These are phyloP conservation scores for Polydrusus pterygomalis DNA, from an alignment of 2,888 invertebrate species.

Conservation along the genomic window DNA sequence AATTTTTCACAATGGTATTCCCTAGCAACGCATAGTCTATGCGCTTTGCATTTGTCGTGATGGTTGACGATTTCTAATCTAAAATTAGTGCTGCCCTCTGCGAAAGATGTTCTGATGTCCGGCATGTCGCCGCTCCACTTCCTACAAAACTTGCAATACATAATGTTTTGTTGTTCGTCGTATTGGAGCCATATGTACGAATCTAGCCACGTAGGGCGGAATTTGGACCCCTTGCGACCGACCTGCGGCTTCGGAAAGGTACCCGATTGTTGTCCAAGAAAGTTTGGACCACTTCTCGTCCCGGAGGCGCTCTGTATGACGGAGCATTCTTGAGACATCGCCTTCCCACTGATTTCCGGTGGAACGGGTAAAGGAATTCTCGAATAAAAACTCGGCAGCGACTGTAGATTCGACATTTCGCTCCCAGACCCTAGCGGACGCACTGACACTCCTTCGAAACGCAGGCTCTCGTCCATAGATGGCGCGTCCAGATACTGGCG, in stretches of 20 bases:
- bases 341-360: slow-evolving; percentile 54
- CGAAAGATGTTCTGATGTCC: slow-evolving; percentile 85
- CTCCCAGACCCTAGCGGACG: slow-evolving; percentile 5
- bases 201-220: slow-evolving; percentile 80
- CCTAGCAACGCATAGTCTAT: slow-evolving; percentile 78
- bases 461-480: slow-evolving; percentile 48
- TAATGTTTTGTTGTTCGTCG: slow-evolving; percentile 79
- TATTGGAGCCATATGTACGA: slow-evolving; percentile 84
- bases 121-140: slow-evolving; percentile 83
- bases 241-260: slow-evolving; percentile 50
- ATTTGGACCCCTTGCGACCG: slow-evolving; percentile 77
- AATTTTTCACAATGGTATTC: slow-evolving; percentile 68
- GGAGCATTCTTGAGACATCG: slow-evolving; percentile 68
- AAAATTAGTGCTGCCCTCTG: slow-evolving; percentile 86
- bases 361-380: slow-evolving; percentile 62
- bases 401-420: slow-evolving; percentile 47
- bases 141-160: slow-evolving; percentile 84
- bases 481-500: slow-evolving; percentile 61
- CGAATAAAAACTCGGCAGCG: slow-evolving; percentile 58
- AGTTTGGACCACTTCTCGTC: background rate
- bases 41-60: slow-evolving; percentile 86
- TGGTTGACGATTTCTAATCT: slow-evolving; percentile 86
- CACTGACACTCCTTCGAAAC: slow-evolving; percentile 26
- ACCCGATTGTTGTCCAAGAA: background rate
- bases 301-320: slow-evolving; percentile 64